Evolutionary conservation across 2,888 invertebrate species (phyloP).

Genomic region (Perithous albicinctus): DNA sequence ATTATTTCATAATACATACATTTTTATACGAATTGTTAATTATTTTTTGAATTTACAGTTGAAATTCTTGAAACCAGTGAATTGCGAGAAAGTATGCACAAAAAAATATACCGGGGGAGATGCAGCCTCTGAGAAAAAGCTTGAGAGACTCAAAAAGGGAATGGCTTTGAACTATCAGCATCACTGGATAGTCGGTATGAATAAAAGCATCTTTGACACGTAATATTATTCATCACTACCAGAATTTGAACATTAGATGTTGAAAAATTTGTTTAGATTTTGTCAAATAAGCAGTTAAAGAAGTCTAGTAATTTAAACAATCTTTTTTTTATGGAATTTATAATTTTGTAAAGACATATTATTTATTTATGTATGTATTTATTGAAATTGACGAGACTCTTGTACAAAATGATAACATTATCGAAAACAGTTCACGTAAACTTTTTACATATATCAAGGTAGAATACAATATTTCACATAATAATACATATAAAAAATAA

Average conservation of each 20-base stretch:
- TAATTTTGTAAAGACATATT: no score
- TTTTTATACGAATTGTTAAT: neutral
- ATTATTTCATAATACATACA: neutral
- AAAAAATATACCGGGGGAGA: slow-evolving; percentile 92
- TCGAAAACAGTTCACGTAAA: no score
- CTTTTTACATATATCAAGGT: no score
- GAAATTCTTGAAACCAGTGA: slow-evolving; percentile 91
- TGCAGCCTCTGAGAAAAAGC: slow-evolving; percentile 88
- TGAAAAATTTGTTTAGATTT: neutral
- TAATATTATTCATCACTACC: neutral
- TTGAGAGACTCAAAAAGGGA: slow-evolving; percentile 95
- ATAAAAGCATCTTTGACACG: neutral
- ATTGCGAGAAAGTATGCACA: slow-evolving; percentile 88
- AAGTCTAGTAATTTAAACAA: neutral
- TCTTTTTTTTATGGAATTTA: no score
- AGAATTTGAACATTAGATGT: neutral
- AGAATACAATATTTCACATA: no score
- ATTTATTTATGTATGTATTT: no score
- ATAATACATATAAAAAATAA: no score
- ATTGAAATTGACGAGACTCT: no score
- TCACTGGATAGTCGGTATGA: slow-evolving; percentile 94
- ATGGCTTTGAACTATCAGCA: slow-evolving; percentile 98
- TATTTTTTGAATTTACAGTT: slow-evolving; percentile 83
- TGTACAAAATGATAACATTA: no score
- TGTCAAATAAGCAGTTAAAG: neutral